Evolutionary conservation across 2,888 invertebrate species (phyloP).

Genomic region (Spisula solida): DNA sequence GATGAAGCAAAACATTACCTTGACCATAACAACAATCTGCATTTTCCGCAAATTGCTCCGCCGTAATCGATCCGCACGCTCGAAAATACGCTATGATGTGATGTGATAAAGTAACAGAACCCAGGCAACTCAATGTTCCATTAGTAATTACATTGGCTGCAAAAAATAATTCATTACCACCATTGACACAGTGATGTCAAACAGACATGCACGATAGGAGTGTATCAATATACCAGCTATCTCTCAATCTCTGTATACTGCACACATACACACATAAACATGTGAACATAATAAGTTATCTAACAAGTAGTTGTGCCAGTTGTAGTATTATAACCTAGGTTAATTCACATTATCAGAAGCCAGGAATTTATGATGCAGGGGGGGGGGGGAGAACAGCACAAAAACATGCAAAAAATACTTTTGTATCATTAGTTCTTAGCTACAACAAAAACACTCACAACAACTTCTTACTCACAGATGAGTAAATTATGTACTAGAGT

Average conservation of each 20-base stretch:
- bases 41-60: too few species aligned
- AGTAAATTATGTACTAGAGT: too few species aligned
- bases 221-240: background rate
- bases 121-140: background rate
- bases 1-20: too few species aligned
- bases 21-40: too few species aligned
- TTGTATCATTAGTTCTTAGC: background rate
- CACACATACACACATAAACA: background rate
- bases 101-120: background rate
- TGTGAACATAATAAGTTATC: background rate
- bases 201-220: background rate
- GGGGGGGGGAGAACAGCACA: too few species aligned
- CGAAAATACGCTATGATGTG: too few species aligned
- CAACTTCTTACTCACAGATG: background rate
- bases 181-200: slow-evolving; percentile 4
- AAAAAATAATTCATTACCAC: background rate
- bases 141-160: background rate
- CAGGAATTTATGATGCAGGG: too few species aligned
- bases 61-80: too few species aligned
- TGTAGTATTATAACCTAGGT: too few species aligned
- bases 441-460: background rate
- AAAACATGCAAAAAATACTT: too few species aligned
- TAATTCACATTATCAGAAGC: too few species aligned
- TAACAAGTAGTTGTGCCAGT: too few species aligned
- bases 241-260: background rate